These are phyloP conservation scores for Bettongia penicillata DNA, from an alignment of 2,113 vertebrate species.

Conservation along the genomic window DNA sequence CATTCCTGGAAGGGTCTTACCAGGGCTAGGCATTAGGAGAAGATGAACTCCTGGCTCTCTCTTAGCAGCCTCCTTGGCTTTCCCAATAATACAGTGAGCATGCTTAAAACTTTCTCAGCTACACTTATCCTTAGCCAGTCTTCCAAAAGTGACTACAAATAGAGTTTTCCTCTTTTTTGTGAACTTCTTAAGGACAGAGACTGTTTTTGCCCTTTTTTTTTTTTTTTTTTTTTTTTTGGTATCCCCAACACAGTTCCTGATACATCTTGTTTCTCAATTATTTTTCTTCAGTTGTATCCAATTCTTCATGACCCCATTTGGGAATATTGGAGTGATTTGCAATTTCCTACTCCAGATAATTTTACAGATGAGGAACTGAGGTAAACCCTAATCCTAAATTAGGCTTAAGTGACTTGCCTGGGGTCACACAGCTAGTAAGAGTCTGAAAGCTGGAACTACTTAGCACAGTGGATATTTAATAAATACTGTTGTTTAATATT, in stretches of 20 bases:
- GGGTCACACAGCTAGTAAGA: too few relatives aligned
- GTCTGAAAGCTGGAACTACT: too few relatives aligned
- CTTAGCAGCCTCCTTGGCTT: neutral
- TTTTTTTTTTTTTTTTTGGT: neutral
- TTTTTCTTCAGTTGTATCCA: neutral
- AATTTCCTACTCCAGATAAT: neutral
- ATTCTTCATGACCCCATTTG: neutral
- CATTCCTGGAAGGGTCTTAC: neutral
- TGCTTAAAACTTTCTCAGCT: neutral
- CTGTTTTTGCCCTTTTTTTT: neutral
- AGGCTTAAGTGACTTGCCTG: too few relatives aligned
- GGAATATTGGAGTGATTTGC: neutral
- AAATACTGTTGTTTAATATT: neutral
- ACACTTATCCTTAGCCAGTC: neutral
- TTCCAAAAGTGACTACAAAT: neutral
- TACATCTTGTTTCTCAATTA: neutral
- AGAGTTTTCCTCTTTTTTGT: neutral
- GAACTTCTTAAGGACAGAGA: neutral
- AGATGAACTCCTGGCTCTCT: neutral
- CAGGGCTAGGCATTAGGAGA: neutral
- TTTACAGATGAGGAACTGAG: neutral
- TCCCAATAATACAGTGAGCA: neutral
- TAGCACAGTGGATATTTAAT: neutral
- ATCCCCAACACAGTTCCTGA: neutral
- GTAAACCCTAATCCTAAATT: too few relatives aligned